Percentiles rank a stretch among this genome's conserved stretches.
Evolutionary conservation across 2,888 invertebrate genomes (phyloP).

Genomic region (Uropetala carovei): DNA sequence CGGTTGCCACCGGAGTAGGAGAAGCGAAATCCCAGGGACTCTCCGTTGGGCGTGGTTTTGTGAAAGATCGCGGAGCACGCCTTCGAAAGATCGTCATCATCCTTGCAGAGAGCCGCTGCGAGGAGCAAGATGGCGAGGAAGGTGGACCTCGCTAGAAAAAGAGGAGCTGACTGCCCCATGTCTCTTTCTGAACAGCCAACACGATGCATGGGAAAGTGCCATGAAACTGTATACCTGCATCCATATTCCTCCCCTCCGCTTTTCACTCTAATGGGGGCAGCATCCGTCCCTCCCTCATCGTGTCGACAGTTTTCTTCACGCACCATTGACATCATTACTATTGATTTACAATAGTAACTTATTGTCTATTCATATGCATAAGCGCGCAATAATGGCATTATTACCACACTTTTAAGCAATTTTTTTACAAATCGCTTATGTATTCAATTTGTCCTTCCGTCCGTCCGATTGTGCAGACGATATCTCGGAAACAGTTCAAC

Average conservation of each 20-base stretch:
- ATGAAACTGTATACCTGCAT: neutral
- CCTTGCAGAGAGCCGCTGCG: neutral
- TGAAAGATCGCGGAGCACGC: conserved; percentile 50
- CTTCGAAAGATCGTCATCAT: conserved; percentile 36
- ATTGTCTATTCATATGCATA: too few relatives aligned
- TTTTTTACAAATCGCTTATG: too few relatives aligned
- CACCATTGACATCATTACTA: neutral
- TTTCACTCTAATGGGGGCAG: conserved; percentile 34
- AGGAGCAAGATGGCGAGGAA: conserved; percentile 1
- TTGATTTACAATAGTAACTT: too few relatives aligned
- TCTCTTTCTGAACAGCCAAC: neutral
- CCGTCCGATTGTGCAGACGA: too few relatives aligned
- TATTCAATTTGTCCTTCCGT: too few relatives aligned
- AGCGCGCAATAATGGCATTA: too few relatives aligned
- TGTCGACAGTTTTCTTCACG: neutral
- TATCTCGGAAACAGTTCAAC: too few relatives aligned
- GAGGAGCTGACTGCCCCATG: conserved; percentile 15
- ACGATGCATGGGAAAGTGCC: neutral
- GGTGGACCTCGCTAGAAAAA: neutral
- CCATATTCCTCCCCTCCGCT: neutral
- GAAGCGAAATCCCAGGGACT: conserved; percentile 12
- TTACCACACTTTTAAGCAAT: too few relatives aligned
- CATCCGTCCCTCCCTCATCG: conserved; percentile 3
- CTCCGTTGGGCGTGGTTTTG: conserved; percentile 10
- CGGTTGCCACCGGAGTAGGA: neutral